Conservation (phyloP, 2,113 vertebrate genomes). For the Neogale vison region DNA sequence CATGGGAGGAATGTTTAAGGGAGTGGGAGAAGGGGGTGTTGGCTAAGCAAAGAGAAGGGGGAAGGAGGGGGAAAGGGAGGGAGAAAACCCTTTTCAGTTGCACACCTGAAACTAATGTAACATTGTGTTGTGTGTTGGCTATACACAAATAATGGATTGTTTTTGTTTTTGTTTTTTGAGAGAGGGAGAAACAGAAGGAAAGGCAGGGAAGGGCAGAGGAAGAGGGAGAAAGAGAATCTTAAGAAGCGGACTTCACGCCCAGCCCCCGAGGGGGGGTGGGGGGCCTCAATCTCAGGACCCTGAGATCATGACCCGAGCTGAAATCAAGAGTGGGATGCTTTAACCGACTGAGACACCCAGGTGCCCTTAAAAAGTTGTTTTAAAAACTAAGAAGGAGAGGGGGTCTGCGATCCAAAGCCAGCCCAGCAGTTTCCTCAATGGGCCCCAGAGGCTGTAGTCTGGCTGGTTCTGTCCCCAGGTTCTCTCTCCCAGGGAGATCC, state of each 20-base stretch:
- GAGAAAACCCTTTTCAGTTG: too few species aligned
- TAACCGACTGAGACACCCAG: not conserved
- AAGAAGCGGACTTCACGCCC: not conserved
- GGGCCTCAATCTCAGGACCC: not conserved
- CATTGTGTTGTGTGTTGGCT: not conserved
- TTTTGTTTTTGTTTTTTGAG: not conserved
- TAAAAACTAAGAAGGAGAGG: not conserved
- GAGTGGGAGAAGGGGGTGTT: too few species aligned
- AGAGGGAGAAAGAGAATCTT: not conserved
- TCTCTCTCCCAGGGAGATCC: not conserved
- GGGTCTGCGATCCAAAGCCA: not conserved
- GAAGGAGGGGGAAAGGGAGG: too few species aligned
- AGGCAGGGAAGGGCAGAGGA: too few species aligned
- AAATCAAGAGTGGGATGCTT: not conserved
- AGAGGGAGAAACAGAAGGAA: not conserved
- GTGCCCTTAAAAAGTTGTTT: not conserved
- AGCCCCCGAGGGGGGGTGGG: too few species aligned
- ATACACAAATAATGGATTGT: not conserved
- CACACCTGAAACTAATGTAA: not conserved
- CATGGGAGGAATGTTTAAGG: too few species aligned
- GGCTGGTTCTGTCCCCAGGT: not conserved
- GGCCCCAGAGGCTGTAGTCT: accelerated
- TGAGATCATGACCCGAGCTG: not conserved
- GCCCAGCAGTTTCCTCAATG: not conserved
- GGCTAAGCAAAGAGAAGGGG: too few species aligned